phyloP scores from a whole-genome alignment of 2,797 vertebrate species.

The Telmatherina bonti region DNA sequence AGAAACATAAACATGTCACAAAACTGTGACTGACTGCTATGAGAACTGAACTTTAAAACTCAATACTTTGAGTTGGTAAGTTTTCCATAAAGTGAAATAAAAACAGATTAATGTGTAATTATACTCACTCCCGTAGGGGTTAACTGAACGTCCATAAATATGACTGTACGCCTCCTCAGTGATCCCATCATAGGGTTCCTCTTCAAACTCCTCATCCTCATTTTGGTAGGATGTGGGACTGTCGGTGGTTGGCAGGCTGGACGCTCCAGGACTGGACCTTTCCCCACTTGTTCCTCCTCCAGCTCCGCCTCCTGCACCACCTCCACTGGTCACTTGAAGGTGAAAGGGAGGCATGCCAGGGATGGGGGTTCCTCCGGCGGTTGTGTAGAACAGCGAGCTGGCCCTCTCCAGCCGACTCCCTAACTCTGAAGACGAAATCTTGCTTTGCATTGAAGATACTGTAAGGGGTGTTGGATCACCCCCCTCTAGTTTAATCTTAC shows the following conservation, averaged over 20 bases:
- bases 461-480: conserved; percentile 82
- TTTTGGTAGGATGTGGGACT: conserved; percentile 99
- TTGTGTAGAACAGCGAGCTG: conserved; percentile 78
- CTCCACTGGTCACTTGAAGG: conserved; percentile 73
- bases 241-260: conserved; percentile 96
- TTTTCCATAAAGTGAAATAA: not conserved
- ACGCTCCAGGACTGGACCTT: conserved; percentile 92
- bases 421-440: conserved; percentile 75
- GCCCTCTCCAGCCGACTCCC: conserved; percentile 70
- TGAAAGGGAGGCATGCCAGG: conserved; percentile 86
- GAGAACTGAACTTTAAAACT: not conserved
- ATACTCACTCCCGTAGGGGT: conserved; percentile 90
- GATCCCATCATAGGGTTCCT: conserved; percentile 94
- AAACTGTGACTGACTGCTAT: conserved; percentile 4
- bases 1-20: conserved; percentile 26
- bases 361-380: conserved; percentile 82
- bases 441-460: conserved; percentile 69
- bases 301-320: conserved; percentile 43
- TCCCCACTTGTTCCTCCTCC: conserved; percentile 76
- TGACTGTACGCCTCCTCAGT: conserved; percentile 93
- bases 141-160: conserved; percentile 90
- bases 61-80: not conserved
- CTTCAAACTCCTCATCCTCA: conserved; percentile 96
- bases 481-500: conserved; percentile 93
- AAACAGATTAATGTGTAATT: not conserved